These are phyloP conservation scores for Lytechinus pictus DNA, from an alignment of 35 echinoderm and acorn worm genomes.

Conservation along the genomic window DNA sequence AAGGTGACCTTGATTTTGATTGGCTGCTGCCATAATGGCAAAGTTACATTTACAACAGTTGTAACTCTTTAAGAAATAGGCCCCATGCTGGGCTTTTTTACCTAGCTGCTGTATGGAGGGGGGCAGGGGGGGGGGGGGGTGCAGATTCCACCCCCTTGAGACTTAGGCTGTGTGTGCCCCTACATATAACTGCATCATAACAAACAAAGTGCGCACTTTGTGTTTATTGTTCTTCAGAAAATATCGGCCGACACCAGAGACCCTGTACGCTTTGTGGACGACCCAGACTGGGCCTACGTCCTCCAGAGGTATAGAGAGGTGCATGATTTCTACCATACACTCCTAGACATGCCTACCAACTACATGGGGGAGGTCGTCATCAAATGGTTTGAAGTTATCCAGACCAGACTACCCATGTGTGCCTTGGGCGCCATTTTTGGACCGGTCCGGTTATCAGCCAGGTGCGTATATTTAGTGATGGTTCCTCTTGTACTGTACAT, in stretches of 20 bases:
- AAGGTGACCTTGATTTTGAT: no score
- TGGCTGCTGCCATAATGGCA: no score
- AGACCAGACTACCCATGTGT: conserved; percentile 94
- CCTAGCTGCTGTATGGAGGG: no score
- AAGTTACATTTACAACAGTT: no score
- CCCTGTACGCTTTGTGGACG: conserved; percentile 87
- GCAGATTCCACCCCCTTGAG: no score
- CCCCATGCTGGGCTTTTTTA: no score
- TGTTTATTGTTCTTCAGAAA: conserved; percentile 50
- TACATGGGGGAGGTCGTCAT: conserved; percentile 91
- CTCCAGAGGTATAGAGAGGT: conserved; percentile 96
- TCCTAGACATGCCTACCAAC: conserved; percentile 92
- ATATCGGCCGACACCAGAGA: conserved; percentile 85
- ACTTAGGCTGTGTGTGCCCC: no score
- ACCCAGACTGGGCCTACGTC: conserved; percentile 84
- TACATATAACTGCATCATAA: conserved; percentile 83
- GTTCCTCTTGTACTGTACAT: no score
- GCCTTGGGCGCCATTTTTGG: conserved; percentile 80
- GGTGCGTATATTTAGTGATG: not conserved
- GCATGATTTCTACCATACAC: conserved; percentile 92
- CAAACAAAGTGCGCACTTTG: conserved; percentile 70
- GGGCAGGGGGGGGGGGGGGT: no score
- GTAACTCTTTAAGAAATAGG: no score
- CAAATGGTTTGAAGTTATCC: conserved; percentile 96
- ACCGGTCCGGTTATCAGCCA: conserved; percentile 68